Evolutionary conservation across 2,797 vertebrate genomes (phyloP).

Genomic region (Rhinoraja longicauda): DNA sequence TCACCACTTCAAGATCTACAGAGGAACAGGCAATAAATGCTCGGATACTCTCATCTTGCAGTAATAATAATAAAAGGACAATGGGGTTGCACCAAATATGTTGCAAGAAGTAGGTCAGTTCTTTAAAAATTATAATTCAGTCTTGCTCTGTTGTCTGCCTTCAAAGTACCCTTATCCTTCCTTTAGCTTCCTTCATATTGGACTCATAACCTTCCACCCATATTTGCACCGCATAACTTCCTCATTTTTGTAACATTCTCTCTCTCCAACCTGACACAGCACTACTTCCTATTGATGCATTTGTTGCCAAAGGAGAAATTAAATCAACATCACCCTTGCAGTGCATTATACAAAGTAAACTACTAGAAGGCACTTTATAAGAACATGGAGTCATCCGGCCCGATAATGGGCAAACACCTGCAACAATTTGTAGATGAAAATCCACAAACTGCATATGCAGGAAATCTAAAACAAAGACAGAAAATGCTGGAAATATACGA

Average conservation of each 20-base stretch:
- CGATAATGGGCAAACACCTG: too few relatives aligned
- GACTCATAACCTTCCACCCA: not conserved
- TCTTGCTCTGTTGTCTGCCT: not conserved
- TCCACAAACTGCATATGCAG: too few relatives aligned
- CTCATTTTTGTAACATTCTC: not conserved
- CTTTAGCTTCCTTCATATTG: too few relatives aligned
- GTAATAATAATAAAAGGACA: not conserved
- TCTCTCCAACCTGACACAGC: not conserved
- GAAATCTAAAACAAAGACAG: too few relatives aligned
- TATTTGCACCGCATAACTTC: not conserved
- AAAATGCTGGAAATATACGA: too few relatives aligned
- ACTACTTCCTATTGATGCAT: not conserved
- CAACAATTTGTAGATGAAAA: too few relatives aligned
- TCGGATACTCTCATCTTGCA: not conserved
- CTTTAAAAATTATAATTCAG: not conserved
- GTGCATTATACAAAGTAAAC: too few relatives aligned
- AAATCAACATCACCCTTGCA: not conserved
- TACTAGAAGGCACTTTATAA: not conserved
- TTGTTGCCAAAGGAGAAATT: not conserved
- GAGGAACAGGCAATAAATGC: not conserved
- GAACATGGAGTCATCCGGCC: not conserved
- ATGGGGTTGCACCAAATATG: not conserved
- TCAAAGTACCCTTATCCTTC: not conserved
- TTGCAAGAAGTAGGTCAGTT: not conserved
- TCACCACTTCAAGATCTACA: too few relatives aligned